Base-by-base conservation (phyloP, 1,140 invertebrate species). In the Homalodisca vitripennis region DNA sequence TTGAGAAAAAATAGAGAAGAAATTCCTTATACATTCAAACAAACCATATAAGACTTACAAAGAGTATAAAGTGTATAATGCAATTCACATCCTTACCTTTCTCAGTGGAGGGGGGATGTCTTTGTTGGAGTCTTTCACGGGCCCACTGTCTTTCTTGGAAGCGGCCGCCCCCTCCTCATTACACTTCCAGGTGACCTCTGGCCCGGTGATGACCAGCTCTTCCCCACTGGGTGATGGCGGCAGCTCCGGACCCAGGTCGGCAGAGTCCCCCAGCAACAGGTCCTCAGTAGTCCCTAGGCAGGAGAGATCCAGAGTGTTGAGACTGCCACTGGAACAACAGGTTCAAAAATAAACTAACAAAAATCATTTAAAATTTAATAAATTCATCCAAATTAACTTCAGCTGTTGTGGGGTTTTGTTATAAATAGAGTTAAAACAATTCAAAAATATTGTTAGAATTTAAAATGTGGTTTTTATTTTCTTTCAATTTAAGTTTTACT, bases 81-180 rank as follows among this genome's bases (percentile, higher is more conserved):
- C n/a, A 14, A 14, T n/a, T n/a, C n/a, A n/a, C 6, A 3, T 30
- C 20, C 27, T 10, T 26, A 65, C 63, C 31, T 65, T 65, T 30
- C 31, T 31, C 20, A 34, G 17, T 1, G 63, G 63, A 3, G 63
- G 63, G 41, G 20, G 20, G 41, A 65, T 47, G 41, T 65, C 63
- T 26, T 46, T 65, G 63, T 41, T 51, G 22, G 48, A 12, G 3
- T 51, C 48, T n/a, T 51, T 51, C 17, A 3, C 3, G 14, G 17
- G 6, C 2, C 3, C 48, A n/a, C 14, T 51, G 48, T n/a, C 22
- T 20, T 51, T n/a, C 48, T 6, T 12, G 22, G 6, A 3, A 3
- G 3, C 22, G 14, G 17, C 3, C 3, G 48, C 48, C 3, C 22
- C 3, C 22, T 51, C 14, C n/a, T 51, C n/a, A 3, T 51, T 14